phyloP scores from a whole-genome alignment of 2,888 invertebrate genomes.

The Nephrocerus scutellatus region DNA sequence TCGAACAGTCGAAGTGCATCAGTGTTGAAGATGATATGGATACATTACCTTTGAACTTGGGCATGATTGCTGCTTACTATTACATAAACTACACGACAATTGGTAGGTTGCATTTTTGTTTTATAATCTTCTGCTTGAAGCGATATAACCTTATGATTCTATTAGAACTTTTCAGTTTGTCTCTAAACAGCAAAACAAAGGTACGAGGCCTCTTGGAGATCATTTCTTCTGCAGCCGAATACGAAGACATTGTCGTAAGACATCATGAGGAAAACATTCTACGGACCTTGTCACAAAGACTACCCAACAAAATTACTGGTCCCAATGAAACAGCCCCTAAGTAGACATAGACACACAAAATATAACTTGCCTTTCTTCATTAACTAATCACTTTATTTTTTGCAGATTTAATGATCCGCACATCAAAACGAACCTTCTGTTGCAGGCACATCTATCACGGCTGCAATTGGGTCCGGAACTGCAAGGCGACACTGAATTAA shows the following conservation, averaged over 20 bases:
- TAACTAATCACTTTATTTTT: slow-evolving; percentile 1
- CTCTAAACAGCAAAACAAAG: slow-evolving; percentile 94
- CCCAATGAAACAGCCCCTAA: slow-evolving; percentile 60
- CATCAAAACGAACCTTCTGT: slow-evolving; percentile 87
- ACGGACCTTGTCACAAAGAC: slow-evolving; percentile 50
- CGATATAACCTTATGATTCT: background rate
- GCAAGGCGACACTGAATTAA: slow-evolving; percentile 89
- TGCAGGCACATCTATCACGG: slow-evolving; percentile 93
- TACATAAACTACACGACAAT: slow-evolving; percentile 99
- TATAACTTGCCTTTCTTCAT: background rate
- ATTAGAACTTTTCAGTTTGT: slow-evolving; percentile 94
- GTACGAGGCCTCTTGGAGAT: slow-evolving; percentile 95
- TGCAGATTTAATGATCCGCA: slow-evolving; percentile 90
- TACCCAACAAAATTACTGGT: slow-evolving; percentile 58
- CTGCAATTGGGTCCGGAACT: slow-evolving; percentile 92
- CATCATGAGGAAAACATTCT: slow-evolving; percentile 92
- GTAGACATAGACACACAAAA: slow-evolving; percentile 50
- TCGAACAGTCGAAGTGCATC: slow-evolving; percentile 96
- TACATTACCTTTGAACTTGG: slow-evolving; percentile 90
- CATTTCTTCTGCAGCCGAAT: slow-evolving; percentile 95
- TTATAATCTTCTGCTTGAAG: background rate
- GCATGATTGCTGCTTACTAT: slow-evolving; percentile 99
- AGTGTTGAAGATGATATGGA: slow-evolving; percentile 98
- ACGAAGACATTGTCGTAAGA: slow-evolving; percentile 86
- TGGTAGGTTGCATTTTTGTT: slow-evolving; percentile 51